phyloP scores from a whole-genome alignment of 35 echinoderm and acorn worm genomes.

The Stichopus chloronotus region DNA sequence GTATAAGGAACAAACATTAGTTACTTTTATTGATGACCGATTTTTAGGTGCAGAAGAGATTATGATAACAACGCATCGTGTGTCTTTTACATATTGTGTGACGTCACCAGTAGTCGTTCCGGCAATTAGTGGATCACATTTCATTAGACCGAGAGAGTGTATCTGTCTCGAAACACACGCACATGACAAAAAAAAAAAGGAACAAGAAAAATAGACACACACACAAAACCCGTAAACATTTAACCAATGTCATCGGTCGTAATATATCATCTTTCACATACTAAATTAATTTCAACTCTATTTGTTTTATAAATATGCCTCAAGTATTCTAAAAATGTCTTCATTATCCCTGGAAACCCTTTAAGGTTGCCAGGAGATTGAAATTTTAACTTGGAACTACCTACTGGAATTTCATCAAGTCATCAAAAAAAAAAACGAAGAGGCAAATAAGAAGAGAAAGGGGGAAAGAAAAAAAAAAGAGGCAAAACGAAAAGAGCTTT shows the following conservation, averaged over 20 bases:
- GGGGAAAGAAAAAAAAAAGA: no score
- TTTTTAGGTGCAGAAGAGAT: no score
- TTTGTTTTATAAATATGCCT: constrained; percentile 6
- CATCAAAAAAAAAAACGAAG: background rate
- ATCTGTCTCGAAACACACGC: background rate
- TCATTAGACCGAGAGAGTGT: no score
- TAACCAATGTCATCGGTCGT: background rate
- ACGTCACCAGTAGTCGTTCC: no score
- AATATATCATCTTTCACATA: background rate
- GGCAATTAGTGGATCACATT: background rate
- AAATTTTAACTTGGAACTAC: background rate
- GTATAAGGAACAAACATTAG: no score
- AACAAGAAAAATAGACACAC: background rate
- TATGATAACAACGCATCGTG: no score
- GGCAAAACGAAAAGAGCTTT: background rate
- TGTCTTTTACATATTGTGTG: no score
- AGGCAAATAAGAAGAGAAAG: no score
- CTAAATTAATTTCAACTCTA: background rate
- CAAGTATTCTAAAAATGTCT: background rate
- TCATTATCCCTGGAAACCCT: background rate
- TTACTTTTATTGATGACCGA: no score
- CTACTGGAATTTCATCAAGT: background rate
- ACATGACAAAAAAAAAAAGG: background rate
- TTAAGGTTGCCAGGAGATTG: background rate
- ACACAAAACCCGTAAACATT: background rate